Evolutionary conservation across 2,797 vertebrate species (phyloP).

Genomic region (Typhlichthys eigenmanni): DNA sequence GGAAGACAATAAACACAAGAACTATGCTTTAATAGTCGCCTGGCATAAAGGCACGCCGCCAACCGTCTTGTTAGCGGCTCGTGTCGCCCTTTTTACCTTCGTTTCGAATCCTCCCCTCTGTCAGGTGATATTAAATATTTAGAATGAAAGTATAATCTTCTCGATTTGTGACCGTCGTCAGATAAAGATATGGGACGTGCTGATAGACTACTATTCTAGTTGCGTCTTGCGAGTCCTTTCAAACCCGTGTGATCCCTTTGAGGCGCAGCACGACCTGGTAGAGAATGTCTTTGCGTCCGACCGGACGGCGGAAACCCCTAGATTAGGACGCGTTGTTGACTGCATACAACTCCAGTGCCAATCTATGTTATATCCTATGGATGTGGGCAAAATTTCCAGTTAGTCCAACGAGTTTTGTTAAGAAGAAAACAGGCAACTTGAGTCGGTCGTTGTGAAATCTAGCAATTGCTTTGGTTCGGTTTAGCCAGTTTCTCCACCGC

Average conservation of each 20-base stretch:
- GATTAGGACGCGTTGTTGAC: conserved; percentile 47
- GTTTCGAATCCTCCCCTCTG: conserved; percentile 67
- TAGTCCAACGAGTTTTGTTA: conserved; percentile 41
- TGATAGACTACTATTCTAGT: conserved; percentile 35
- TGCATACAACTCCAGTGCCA: conserved; percentile 53
- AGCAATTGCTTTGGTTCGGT: conserved; percentile 53
- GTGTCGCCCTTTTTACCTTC: conserved; percentile 75
- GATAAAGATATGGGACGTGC: conserved; percentile 17
- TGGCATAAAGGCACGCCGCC: conserved; percentile 57
- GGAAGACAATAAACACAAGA: conserved; percentile 54
- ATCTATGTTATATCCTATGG: conserved; percentile 45
- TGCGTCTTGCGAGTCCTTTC: conserved; percentile 48
- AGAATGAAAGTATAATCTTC: conserved; percentile 58
- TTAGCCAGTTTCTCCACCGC: conserved; percentile 69
- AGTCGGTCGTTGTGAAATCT: conserved; percentile 62
- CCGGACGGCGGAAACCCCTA: conserved; percentile 53
- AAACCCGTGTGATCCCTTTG: conserved; percentile 54
- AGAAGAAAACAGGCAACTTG: conserved; percentile 33
- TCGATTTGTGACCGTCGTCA: conserved; percentile 44
- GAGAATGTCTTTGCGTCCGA: conserved; percentile 57
- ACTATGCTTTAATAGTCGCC: conserved; percentile 62
- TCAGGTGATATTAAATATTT: conserved; percentile 60
- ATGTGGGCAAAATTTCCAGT: conserved; percentile 21
- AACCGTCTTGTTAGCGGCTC: conserved; percentile 67
- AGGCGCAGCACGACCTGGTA: conserved; percentile 41